Percentiles rank a stretch among this genome's conserved stretches.
Evolutionary conservation across 2,888 invertebrate species (phyloP).

Genomic region (Herminia tarsipennalis): DNA sequence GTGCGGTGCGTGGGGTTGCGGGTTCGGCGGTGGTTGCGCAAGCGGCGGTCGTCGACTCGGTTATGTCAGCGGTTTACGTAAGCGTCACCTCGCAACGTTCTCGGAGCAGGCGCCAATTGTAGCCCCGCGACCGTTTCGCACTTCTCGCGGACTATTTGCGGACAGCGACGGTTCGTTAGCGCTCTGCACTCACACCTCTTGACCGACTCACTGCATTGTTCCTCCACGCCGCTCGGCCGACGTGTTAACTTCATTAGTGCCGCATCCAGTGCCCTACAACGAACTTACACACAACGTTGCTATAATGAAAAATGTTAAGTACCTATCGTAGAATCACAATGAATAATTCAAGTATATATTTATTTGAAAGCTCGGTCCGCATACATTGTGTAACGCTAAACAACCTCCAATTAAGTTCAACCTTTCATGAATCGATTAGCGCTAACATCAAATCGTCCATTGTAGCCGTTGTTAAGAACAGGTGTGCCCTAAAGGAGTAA

Average conservation of each 20-base stretch:
- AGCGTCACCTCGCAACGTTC: conserved; percentile 81
- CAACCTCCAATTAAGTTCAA: conserved; percentile 72
- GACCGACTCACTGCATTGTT: conserved; percentile 57
- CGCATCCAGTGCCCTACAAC: conserved; percentile 11
- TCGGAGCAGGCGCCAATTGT: conserved; percentile 74
- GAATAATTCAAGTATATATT: conserved; percentile 24
- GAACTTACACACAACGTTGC: conserved; percentile 13
- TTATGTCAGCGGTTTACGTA: conserved; percentile 85
- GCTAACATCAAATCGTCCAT: conserved; percentile 66
- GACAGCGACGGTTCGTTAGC: conserved; percentile 70
- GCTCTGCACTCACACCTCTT: conserved; percentile 52
- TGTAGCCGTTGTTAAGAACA: conserved; percentile 68
- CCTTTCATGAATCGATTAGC: conserved; percentile 77
- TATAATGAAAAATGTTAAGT: conserved; percentile 21
- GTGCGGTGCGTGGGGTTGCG: conserved; percentile 78
- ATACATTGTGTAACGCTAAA: conserved; percentile 62
- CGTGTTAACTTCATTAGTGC: conserved; percentile 54
- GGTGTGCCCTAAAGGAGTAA: conserved; percentile 83
- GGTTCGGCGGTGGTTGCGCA: conserved; percentile 80
- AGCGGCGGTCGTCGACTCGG: conserved; percentile 83
- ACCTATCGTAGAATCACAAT: conserved; percentile 28
- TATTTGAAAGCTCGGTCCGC: conserved; percentile 40
- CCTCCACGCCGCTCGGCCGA: conserved; percentile 44
- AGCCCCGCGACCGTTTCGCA: conserved; percentile 77
- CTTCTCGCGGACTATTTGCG: conserved; percentile 79